Conservation (phyloP, 1,140 invertebrate species). For the Papilio helenus region DNA sequence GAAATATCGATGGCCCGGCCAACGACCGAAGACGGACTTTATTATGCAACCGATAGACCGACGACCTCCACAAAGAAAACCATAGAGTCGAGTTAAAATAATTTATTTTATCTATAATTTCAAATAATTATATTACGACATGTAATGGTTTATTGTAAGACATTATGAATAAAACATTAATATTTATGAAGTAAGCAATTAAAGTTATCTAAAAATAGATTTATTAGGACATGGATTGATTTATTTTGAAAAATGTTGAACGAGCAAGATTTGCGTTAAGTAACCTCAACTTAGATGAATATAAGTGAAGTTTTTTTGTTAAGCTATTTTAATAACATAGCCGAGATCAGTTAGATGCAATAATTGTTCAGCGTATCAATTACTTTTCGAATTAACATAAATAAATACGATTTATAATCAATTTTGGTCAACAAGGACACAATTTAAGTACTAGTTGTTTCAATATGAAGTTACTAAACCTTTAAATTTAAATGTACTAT, state of each 20-base stretch:
- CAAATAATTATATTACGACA: not conserved
- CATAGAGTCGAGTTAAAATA: conserved; percentile 6
- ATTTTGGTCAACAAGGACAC: too few species aligned
- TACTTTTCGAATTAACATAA: too few species aligned
- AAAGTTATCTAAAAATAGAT: not conserved
- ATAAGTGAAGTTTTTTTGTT: too few species aligned
- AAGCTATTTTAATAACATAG: too few species aligned
- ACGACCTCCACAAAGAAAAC: conserved; percentile 33
- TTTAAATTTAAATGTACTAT: too few species aligned
- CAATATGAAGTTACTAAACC: too few species aligned
- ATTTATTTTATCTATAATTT: not conserved
- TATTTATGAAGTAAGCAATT: not conserved
- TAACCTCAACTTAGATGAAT: too few species aligned
- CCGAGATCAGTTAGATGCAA: too few species aligned
- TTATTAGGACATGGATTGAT: not conserved
- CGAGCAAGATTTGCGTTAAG: too few species aligned
- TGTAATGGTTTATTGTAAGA: not conserved
- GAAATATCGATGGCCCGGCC: conserved; percentile 11
- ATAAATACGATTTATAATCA: too few species aligned
- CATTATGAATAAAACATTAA: not conserved
- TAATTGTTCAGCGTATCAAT: too few species aligned
- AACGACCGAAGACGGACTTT: conserved; percentile 37
- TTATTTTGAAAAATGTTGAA: not conserved
- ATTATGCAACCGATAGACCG: conserved; percentile 42
- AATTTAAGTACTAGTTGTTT: too few species aligned